Conservation (phyloP, 2,797 vertebrate genomes). For the Phyllotis vaccarum region DNA sequence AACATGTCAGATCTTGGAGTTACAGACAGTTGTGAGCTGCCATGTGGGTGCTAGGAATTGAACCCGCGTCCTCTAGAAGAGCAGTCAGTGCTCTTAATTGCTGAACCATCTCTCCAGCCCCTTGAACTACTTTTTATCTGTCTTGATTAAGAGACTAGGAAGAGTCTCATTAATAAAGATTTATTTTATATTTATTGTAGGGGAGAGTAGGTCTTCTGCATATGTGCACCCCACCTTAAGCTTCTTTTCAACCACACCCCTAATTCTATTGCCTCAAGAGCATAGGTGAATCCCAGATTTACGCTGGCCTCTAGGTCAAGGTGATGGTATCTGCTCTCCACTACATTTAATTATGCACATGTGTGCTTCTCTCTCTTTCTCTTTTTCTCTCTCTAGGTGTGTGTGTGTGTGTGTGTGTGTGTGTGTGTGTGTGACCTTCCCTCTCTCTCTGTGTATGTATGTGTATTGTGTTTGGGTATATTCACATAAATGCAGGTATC, state of each 20-base stretch:
- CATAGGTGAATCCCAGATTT: no score
- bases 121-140: neutral
- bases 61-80: neutral
- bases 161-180: neutral
- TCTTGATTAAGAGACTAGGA: conserved; percentile 38
- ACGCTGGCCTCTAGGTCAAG: no score
- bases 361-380: neutral
- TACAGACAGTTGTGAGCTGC: neutral
- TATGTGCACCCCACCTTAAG: no score
- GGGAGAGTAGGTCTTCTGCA: no score
- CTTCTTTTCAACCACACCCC: no score
- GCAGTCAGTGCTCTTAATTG: neutral
- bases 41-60: neutral
- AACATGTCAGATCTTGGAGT: neutral
- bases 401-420: neutral
- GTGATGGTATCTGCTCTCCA: no score
- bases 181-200: no score
- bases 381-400: neutral
- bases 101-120: neutral
- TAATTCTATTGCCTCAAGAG: no score
- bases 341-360: no score
- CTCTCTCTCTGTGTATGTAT: neutral
- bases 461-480: neutral
- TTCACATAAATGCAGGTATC: neutral
- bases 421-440: neutral